Base-by-base conservation (phyloP, 2,113 vertebrate species). In the Maylandia zebra region DNA sequence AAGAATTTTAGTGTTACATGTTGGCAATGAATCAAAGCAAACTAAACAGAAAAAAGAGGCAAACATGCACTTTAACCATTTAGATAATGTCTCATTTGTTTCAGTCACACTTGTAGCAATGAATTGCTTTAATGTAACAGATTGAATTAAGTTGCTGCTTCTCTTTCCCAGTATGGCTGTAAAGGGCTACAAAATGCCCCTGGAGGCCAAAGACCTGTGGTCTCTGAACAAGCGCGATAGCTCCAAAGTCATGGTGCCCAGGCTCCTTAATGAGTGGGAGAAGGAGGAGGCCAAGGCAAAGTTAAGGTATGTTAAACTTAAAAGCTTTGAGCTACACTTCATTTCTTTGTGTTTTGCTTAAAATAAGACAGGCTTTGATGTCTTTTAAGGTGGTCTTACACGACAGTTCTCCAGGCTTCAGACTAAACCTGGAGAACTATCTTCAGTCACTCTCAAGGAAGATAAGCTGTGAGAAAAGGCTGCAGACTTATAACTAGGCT, bases 201-300 rank as follows among this genome's bases (percentile, higher is more conserved):
- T 99, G 4, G 96, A 98, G 93, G 95, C 96, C 22, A 96, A 97
- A 92, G 98, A 99, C 93, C 96, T 99, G 78, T 99, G 99, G 99
- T 97, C 98, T 0, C 91, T 99, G 89, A 98, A 98, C 8, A 69
- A 97, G 81, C 96, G 97, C 0, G 97, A 99, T 91, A 90, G 93
- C 83, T 98, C 98, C 2, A 95, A 96, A 81, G 3, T 79, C 24
- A 92, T 97, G 43, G 97, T 99, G 19, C 94, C 97, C 7, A 95
- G 81, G 38, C 96, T 99, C n/a, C 96, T 97, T 17, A 93, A 91
- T 64, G 96, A 97, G 17, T 99, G 99, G 98, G 96, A 98, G 14
- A 95, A 94, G 82, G 97, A 99, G 90, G 97, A 97, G 84, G 79
- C 50, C 88, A 95, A 95, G 81, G 66, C 90, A 79, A 94, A 89